Evolutionary conservation across 2,888 invertebrate species (phyloP), one percentile per base, ranked within the genome.

Genomic region (Matsumyia berberina): DNA sequence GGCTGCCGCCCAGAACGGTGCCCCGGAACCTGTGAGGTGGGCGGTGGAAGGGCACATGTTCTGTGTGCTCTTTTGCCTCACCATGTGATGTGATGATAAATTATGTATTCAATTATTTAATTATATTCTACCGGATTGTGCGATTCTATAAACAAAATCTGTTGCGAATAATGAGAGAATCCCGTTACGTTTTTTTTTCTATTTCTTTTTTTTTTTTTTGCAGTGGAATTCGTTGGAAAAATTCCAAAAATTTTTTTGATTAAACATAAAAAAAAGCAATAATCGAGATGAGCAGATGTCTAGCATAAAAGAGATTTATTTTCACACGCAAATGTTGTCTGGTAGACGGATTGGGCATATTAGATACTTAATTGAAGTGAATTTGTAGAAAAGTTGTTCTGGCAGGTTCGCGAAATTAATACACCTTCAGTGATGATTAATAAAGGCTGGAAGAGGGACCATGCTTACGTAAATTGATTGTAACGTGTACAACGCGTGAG

Each of bases 41-140:
- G 72, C 42, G 19, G 46, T 42, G 19, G 12, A n/a, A 62, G 44
- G 35, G 62, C 60, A 46, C 60, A 62, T 49, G 15, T 15, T 53
- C 12, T 8, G 9, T 29, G 44, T 4, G 37, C 6, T 12, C 37
- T 60, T 24, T n/a, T 19, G 24, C 74, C 15, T 17, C 51, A 64
- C 33, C 74, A 74, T 80, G 74, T 66, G 69, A 73, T 78, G 79
- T 58, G 66, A 82, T 82, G 70, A 85, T 85, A 76, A 85, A 85
- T 85, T 85, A 85, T 85, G 85, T 70, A 80, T 79, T 85, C 85
- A 85, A 85, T 85, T 80, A 85, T 80, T 70, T 85, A 85, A 80
- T 85, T 85, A 70, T 83, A 70, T 83, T 80, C 76, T 60, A 17
- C 64, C 58, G 73, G 62, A 80, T 76, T 79, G 77, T 53, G 53